Conservation (phyloP, 2,113 vertebrate genomes). For the Saiga tatarica region DNA sequence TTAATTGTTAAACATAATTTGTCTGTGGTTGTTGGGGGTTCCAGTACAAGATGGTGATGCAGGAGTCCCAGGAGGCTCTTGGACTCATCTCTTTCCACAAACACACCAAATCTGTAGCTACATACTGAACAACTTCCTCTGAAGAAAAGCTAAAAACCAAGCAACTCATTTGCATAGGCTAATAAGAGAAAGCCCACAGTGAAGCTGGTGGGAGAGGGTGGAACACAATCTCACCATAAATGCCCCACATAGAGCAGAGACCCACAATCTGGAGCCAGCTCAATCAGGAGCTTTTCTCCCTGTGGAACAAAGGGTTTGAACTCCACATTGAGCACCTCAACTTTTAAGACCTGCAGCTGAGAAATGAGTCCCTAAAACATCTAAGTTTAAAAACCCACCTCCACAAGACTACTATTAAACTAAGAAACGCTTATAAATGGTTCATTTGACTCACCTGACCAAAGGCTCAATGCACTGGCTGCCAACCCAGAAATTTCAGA, state of each 20-base stretch:
- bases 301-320: neutral
- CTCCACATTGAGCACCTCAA: neutral
- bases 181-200: neutral
- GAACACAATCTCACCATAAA: neutral
- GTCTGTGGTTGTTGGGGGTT: neutral
- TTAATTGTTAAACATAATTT: neutral
- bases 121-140: neutral
- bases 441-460: neutral
- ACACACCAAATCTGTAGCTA: neutral
- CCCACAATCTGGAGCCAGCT: neutral
- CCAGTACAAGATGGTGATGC: neutral
- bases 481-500: neutral
- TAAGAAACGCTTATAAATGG: neutral
- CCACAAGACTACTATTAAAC: neutral
- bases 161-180: no score
- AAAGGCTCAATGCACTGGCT: neutral
- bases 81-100: neutral
- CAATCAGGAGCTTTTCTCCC: neutral
- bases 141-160: neutral
- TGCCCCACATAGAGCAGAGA: fast-evolving
- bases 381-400: neutral
- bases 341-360: neutral
- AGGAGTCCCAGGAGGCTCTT: neutral
- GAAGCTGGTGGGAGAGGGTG: neutral
- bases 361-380: neutral